Evolutionary conservation across 1,140 invertebrate genomes (phyloP).

Genomic region (Hesperophylax magnus): DNA sequence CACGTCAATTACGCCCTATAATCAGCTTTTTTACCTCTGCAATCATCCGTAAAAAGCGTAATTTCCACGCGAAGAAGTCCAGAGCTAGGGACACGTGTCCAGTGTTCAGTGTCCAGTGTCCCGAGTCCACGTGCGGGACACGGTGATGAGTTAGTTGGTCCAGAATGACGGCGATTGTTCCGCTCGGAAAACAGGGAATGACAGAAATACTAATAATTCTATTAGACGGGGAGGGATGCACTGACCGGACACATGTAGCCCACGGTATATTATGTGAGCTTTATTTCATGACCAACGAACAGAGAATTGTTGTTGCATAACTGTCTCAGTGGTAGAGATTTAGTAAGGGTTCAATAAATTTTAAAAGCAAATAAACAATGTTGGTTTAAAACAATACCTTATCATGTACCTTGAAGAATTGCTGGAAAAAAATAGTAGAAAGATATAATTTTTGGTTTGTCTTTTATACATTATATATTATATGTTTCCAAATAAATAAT

Average conservation of each 20-base stretch:
- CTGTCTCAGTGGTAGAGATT: too few relatives aligned
- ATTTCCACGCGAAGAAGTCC: conserved; percentile 18
- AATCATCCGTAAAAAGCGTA: conserved; percentile 6
- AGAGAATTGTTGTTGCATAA: too few relatives aligned
- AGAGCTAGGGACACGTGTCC: too few relatives aligned
- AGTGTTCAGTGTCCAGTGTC: not conserved
- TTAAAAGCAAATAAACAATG: too few relatives aligned
- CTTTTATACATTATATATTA: too few relatives aligned
- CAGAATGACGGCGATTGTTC: conserved; percentile 54
- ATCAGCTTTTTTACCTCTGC: not conserved
- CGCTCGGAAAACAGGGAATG: conserved; percentile 51
- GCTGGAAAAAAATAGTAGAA: too few relatives aligned
- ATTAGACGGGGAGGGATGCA: conserved; percentile 46
- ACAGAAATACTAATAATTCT: conserved; percentile 59
- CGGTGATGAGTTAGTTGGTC: conserved; percentile 48
- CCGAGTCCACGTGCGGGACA: not conserved
- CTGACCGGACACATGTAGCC: conserved; percentile 47
- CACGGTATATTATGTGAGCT: not conserved
- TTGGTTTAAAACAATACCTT: too few relatives aligned
- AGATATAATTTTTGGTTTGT: too few relatives aligned
- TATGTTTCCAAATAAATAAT: too few relatives aligned
- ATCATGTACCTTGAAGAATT: too few relatives aligned
- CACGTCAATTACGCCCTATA: not conserved
- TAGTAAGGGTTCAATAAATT: too few relatives aligned
- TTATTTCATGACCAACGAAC: too few relatives aligned